phyloP scores from a whole-genome alignment of 2,113 vertebrate species.

The Cyanocitta stelleri region DNA sequence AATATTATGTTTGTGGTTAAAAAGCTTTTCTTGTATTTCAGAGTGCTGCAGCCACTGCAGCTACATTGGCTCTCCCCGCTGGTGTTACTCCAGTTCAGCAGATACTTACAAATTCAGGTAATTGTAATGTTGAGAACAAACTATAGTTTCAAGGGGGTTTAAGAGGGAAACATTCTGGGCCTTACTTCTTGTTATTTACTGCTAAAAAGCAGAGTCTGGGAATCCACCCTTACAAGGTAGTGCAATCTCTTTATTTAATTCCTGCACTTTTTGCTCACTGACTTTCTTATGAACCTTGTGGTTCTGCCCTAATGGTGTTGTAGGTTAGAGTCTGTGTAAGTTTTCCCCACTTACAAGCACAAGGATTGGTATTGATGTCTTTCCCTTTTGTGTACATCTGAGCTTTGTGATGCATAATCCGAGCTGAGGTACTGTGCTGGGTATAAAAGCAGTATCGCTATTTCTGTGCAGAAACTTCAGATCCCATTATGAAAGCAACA shows the following conservation, averaged over 20 bases:
- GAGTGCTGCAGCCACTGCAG: constrained; percentile 97
- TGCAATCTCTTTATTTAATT: not conserved
- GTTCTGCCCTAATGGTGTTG: not conserved
- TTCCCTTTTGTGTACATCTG: not conserved
- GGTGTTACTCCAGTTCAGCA: constrained; percentile 93
- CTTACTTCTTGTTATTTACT: not conserved
- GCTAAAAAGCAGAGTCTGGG: not conserved
- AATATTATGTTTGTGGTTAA: not conserved
- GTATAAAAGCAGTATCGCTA: not conserved
- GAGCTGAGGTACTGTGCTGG: not conserved
- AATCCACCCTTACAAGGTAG: not conserved
- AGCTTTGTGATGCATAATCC: not conserved
- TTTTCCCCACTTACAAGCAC: not conserved
- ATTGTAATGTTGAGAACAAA: not conserved
- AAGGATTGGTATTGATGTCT: not conserved
- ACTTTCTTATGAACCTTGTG: not conserved
- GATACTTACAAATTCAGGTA: constrained; percentile 93
- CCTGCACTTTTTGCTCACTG: not conserved
- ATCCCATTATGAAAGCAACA: too few relatives aligned
- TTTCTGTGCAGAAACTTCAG: not conserved
- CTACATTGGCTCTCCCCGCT: constrained; percentile 89
- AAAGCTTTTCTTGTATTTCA: constrained; percentile 59
- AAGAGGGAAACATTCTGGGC: not conserved
- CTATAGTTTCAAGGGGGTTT: not conserved
- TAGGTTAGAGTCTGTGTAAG: not conserved